Percentiles rank a stretch among this genome's conserved stretches.
Evolutionary conservation across 2,888 invertebrate genomes (phyloP).

Genomic region (Melipona beecheii): DNA sequence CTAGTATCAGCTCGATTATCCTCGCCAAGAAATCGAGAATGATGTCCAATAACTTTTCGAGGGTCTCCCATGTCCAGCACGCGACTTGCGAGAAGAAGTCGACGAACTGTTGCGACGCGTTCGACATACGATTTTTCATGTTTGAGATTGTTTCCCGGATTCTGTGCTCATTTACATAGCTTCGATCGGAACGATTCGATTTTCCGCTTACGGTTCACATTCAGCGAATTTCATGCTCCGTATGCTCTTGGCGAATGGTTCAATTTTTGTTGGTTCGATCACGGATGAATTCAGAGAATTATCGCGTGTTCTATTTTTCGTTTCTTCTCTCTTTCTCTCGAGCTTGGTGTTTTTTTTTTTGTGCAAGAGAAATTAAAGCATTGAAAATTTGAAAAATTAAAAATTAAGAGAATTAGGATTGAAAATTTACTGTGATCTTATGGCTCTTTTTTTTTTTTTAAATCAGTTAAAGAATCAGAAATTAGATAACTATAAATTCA

Average conservation of each 20-base stretch:
- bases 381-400: too few relatives aligned
- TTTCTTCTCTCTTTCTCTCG: neutral
- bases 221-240: slow-evolving; percentile 3
- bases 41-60: slow-evolving; percentile 74
- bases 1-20: slow-evolving; percentile 75
- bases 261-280: neutral
- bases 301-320: slow-evolving; percentile 14
- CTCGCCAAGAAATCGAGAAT: slow-evolving; percentile 74
- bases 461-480: neutral
- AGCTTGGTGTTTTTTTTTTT: neutral
- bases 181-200: neutral
- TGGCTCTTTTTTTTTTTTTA: too few relatives aligned
- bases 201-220: neutral
- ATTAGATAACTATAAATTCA: neutral
- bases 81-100: slow-evolving; percentile 68
- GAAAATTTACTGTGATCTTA: too few relatives aligned
- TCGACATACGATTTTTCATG: slow-evolving; percentile 64
- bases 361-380: neutral
- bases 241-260: neutral
- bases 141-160: slow-evolving; percentile 10
- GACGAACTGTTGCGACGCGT: slow-evolving; percentile 67
- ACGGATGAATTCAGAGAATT: slow-evolving; percentile 13
- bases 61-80: slow-evolving; percentile 77
- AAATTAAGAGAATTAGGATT: too few relatives aligned
- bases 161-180: slow-evolving; percentile 16